Evolutionary conservation across 2,113 vertebrate genomes (phyloP), one percentile per base, ranked within the genome.

Genomic region (Chamaea fasciata): DNA sequence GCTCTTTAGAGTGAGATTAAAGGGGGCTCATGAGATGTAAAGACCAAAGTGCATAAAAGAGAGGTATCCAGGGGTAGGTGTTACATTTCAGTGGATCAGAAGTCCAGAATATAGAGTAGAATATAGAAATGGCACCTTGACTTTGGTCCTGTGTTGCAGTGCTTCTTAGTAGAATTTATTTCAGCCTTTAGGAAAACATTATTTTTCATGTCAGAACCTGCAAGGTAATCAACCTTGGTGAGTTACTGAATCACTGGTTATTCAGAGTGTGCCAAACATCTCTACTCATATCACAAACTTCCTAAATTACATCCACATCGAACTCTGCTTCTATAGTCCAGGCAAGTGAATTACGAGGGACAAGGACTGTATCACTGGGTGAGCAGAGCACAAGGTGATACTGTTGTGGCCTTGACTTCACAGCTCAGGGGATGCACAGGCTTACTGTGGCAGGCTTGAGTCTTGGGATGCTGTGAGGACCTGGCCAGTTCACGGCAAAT

Each of bases 151-250:
- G 15, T 41, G 33, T 77, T 95, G 52, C 39, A 30, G 21, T 20
- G 47, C 21, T 22, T 85, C 88, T 86, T 69, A 80, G 55, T 52
- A 81, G 87, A 74, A 92, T 93, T 93, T 83, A 63, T 74, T 88
- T 92, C 78, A 91, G 2, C 46, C 59, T 93, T 90, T 81, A 83
- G 41, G 56, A 88, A 95, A 90, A 96, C 37, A 41, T 96, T 89
- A 50, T 74, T 95, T 92, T 96, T 95, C 78, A 70, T 86, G 78
- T 77, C 78, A 86, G 70, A 77, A 46, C 26, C 46, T 88, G 81
- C 74, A 87, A 94, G 46, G 39, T 92, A 92, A 89, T 90, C 71
- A 85, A 6, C 28, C 53, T 79, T 22, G 13, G 28, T 46, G 46
- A 65, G 84, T 89, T 77, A 76, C 67, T 80, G 67, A 87, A 89